Evolutionary conservation across 2,113 vertebrate species (phyloP).

Genomic region (Catharus fuscescens): DNA sequence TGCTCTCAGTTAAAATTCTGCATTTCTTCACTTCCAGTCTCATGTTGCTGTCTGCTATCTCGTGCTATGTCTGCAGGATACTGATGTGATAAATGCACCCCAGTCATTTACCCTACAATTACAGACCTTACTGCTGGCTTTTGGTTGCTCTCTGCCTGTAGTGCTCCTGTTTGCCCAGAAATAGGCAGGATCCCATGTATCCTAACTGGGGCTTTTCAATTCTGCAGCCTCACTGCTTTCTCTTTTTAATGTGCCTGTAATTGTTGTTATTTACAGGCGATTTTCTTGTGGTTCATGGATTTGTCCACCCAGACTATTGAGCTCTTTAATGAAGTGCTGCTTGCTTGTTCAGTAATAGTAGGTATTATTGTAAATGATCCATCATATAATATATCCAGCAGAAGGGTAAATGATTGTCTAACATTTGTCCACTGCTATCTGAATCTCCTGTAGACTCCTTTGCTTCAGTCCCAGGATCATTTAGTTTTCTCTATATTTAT

Average conservation of each 20-base stretch:
- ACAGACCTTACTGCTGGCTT: not conserved
- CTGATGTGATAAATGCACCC: not conserved
- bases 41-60: not conserved
- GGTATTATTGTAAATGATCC: slow-evolving; percentile 11
- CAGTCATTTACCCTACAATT: not conserved
- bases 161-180: not conserved
- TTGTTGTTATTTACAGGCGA: slow-evolving; percentile 21
- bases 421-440: not conserved
- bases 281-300: slow-evolving; percentile 31
- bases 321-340: slow-evolving; percentile 22
- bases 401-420: slow-evolving; percentile 6
- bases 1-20: not conserved
- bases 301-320: not conserved
- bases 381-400: not conserved
- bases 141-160: not conserved
- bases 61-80: not conserved
- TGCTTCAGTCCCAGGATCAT: slow-evolving; percentile 11
- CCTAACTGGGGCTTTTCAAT: not conserved
- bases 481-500: slow-evolving; percentile 40
- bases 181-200: not conserved
- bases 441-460: slow-evolving; percentile 5
- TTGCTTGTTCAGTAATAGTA: slow-evolving; percentile 32
- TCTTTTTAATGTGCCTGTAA: slow-evolving; percentile 4
- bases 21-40: not conserved
- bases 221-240: not conserved